phyloP scores from a whole-genome alignment of 2,888 invertebrate species.

The Eristalis arbustorum region DNA sequence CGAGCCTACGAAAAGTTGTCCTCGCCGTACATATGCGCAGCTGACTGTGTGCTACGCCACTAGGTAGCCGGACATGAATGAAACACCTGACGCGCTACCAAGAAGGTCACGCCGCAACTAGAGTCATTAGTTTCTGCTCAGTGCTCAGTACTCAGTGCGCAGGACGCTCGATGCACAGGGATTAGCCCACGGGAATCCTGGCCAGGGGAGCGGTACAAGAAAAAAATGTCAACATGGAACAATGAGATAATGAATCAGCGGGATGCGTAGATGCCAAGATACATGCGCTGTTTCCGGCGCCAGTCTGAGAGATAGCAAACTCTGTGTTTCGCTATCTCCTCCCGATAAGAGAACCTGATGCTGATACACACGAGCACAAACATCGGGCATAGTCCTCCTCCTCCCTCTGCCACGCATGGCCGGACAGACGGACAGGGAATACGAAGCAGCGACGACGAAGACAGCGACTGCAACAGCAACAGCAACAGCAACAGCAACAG shows the following conservation, averaged over 20 bases:
- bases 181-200: conserved; percentile 31
- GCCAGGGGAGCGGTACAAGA: neutral
- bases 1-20: conserved; percentile 5
- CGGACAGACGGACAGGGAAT: neutral
- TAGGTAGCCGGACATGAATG: conserved; percentile 42
- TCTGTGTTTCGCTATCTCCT: conserved; percentile 25
- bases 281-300: conserved; percentile 35
- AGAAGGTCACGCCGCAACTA: conserved; percentile 55
- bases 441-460: neutral
- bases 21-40: conserved; percentile 4
- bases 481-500: neutral
- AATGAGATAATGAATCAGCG: conserved; percentile 40
- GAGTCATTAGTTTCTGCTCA: conserved; percentile 42
- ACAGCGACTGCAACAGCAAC: neutral
- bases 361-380: conserved; percentile 17
- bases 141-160: neutral
- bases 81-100: conserved; percentile 58
- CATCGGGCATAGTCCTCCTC: neutral
- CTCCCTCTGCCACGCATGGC: neutral
- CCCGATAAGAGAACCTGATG: conserved; percentile 36
- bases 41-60: conserved; percentile 26
- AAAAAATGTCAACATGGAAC: conserved; percentile 46
- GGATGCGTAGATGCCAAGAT: conserved; percentile 20
- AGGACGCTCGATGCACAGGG: neutral
- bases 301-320: conserved; percentile 29